Conservation (phyloP, 2,888 invertebrate species). For the Ennomos quercinarius region DNA sequence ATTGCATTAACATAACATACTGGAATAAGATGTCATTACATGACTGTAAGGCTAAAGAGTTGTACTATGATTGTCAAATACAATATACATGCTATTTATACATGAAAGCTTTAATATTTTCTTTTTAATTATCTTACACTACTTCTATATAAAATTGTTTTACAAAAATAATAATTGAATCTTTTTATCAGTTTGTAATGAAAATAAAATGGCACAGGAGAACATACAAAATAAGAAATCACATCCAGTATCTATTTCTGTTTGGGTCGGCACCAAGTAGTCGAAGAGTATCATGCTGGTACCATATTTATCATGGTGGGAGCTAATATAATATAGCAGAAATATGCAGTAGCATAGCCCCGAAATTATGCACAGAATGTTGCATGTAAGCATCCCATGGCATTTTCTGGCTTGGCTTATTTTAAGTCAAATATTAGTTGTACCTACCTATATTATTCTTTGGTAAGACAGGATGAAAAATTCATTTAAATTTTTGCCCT, state of each 20-base stretch:
- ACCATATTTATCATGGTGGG: not conserved
- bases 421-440: too few relatives aligned
- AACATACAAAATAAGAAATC: slow-evolving; percentile 38
- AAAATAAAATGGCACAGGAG: slow-evolving; percentile 70
- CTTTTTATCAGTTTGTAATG: slow-evolving; percentile 49
- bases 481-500: not conserved
- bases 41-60: slow-evolving; percentile 74
- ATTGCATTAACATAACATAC: slow-evolving; percentile 41
- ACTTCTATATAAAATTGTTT: slow-evolving; percentile 29
- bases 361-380: slow-evolving; percentile 3
- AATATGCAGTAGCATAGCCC: slow-evolving; percentile 12
- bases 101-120: slow-evolving; percentile 55
- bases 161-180: slow-evolving; percentile 33
- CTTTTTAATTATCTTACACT: slow-evolving; percentile 49
- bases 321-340: slow-evolving; percentile 3
- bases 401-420: not conserved
- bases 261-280: slow-evolving; percentile 5
- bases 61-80: slow-evolving; percentile 73
- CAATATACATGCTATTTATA: slow-evolving; percentile 39
- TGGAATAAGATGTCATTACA: slow-evolving; percentile 50
- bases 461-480: too few relatives aligned
- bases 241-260: slow-evolving; percentile 13
- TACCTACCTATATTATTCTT: too few relatives aligned
- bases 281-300: not conserved
- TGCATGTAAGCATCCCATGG: too few relatives aligned